Base-by-base conservation (phyloP, 2,113 vertebrate species). In the Cryptoleucopteryx plumbea region DNA sequence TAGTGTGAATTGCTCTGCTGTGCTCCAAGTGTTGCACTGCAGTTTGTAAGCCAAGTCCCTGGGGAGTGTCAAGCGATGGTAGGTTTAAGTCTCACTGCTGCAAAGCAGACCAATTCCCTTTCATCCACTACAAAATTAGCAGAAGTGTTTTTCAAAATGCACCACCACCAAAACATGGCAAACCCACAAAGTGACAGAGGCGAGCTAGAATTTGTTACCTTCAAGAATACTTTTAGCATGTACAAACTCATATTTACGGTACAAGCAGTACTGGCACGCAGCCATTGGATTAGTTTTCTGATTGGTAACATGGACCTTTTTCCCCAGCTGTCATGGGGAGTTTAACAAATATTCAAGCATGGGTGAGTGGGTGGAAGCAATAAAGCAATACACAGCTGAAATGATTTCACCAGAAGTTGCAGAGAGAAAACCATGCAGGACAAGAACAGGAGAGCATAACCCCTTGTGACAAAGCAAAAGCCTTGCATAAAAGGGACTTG, bases 1-100 rank as follows among this genome's bases (percentile, higher is more conserved):
- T 62, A 59, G 75, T 50, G 87, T 36, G 86, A 93, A 88, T 27
- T 88, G 82, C 84, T 94, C 38, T 88, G 94, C 91, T 94, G 77
- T 86, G 87, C 91, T 91, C 55, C 67, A 70, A 87, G 88, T 84
- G 91, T 94, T 92, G 86, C 95, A 95, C 31, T 96, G 95, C 92
- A 88, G 92, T 52, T 82, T 82, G 59, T 66, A 67, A 90, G 62
- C 90, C 82, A 84, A 61, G 27, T 74, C 96, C 94, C 88, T 31
- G 43, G 92, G 88, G 93, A 96, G 48, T 2, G 27, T 50, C 86
- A 93, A 73, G 71, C 19, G 0, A 82, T 62, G 78, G 74, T 31
- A 70, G 56, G 78, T 86, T 94, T 82, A 74, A 93, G 25, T 23
- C 90, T 88, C 72, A 45, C 80, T 86, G 90, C 85, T 84, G 86